Evolutionary conservation across 2,797 vertebrate genomes (phyloP).

Genomic region (Phoeniculus purpureus): DNA sequence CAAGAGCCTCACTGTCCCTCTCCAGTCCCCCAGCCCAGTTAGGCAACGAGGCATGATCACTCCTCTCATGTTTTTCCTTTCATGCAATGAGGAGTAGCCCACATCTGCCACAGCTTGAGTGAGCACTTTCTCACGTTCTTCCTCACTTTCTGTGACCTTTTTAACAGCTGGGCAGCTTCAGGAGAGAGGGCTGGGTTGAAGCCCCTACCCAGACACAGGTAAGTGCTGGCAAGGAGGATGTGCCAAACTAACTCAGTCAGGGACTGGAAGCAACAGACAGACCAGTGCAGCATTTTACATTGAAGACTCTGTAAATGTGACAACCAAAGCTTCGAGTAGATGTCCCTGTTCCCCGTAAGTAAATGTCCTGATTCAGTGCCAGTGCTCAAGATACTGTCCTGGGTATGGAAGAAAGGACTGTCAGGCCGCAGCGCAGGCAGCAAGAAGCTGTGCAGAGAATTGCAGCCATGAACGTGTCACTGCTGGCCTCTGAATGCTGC

Average conservation of each 20-base stretch:
- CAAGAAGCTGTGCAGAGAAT: constrained; percentile 44
- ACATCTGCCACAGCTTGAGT: not conserved
- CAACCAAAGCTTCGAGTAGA: not conserved
- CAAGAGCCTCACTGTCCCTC: not conserved
- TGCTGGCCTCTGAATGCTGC: constrained; percentile 24
- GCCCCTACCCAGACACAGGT: not conserved
- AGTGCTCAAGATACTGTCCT: constrained; percentile 7
- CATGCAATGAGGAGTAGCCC: not conserved
- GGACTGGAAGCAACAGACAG: not conserved
- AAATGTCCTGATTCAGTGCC: constrained; percentile 35
- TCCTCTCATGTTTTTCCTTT: not conserved
- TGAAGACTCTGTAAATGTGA: not conserved
- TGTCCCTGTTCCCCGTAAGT: constrained; percentile 5
- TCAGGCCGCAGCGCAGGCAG: not conserved
- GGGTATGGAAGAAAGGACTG: constrained; percentile 8
- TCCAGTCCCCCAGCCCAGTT: not conserved
- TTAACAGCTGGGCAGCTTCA: not conserved
- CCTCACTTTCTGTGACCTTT: not conserved
- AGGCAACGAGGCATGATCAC: not conserved
- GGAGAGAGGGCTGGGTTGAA: not conserved
- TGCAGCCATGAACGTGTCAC: constrained; percentile 5
- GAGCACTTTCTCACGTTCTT: not conserved
- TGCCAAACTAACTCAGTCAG: not conserved
- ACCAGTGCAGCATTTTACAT: not conserved
- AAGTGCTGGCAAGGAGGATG: not conserved